Evolutionary conservation across 2,888 invertebrate genomes (phyloP), one percentile per base, ranked within the genome.

Genomic region (Drosophila macrospina): DNA sequence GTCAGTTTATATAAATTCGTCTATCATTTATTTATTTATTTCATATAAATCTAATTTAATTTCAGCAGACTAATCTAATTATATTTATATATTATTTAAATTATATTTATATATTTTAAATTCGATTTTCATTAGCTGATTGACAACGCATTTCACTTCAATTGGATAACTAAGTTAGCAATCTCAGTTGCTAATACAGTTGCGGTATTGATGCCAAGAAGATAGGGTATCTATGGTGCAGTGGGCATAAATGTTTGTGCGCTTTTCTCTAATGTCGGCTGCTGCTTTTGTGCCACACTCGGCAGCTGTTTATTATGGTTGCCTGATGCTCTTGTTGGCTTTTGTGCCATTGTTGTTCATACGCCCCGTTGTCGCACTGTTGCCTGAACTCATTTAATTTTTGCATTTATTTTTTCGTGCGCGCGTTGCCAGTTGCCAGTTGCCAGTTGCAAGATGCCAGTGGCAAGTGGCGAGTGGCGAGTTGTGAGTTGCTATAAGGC

Each of bases 281-380:
- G 44, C 36, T 39, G 63, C 51, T 41, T 72, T 71, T 67, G 79
- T 73, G 76, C 69, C 57, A 59, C 57, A 59, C 51, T 44, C 67
- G 57, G 74, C 65, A 61, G 71, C 62, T 69, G 66, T 64, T 76
- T 73, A 67, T 85, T 81, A 69, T 81, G 69, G 37, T 37, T 54
- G 62, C 54, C 55, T 42, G 74, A 51, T 64, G 69, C 52, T 64
- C 56, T 65, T 66, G 73, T 62, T 69, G 56, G 45, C 32, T 69
- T 62, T 68, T 72, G 61, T 80, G 72, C 65, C 80, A 86, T 81
- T 84, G 80, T 82, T 82, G 64, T 56, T 59, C 82, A 83, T 84
- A 84, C 87, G 85, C 87, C 78, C 64, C 73, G 68, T 78, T 73
- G 68, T 48, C 59, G 63, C 55, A 28, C n/a, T n/a, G 41, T 26